Evolutionary conservation across 2,797 vertebrate species (phyloP).

Genomic region (Cercopithecus hamlyni): DNA sequence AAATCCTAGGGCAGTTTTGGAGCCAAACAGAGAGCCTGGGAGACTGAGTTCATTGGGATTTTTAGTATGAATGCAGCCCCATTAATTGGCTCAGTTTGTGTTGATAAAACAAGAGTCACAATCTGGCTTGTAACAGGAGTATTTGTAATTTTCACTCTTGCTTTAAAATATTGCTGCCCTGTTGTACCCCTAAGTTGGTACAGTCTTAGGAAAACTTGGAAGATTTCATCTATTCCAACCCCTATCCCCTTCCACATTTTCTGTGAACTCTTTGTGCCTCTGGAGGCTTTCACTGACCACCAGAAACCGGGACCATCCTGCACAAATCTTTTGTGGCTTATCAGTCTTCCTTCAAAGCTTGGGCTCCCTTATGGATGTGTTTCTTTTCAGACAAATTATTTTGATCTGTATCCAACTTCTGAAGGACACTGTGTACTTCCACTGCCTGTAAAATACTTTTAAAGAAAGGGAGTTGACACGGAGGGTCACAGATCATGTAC

Average conservation of each 20-base stretch:
- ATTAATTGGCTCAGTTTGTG: neutral
- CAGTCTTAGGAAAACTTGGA: neutral
- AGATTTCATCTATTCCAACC: neutral
- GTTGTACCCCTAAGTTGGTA: rapidly evolving
- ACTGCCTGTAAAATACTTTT: neutral
- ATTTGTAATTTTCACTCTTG: neutral
- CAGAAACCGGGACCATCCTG: neutral
- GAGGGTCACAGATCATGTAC: neutral
- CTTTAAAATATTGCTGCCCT: neutral
- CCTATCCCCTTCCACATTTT: neutral
- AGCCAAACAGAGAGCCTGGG: neutral
- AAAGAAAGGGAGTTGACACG: neutral
- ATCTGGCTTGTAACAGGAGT: neutral
- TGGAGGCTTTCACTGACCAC: neutral
- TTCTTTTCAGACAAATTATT: neutral
- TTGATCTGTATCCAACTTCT: neutral
- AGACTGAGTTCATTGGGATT: neutral
- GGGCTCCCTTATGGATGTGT: neutral
- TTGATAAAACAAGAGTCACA: neutral
- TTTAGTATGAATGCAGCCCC: neutral
- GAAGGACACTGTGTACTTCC: neutral
- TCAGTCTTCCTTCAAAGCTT: neutral
- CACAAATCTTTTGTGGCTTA: neutral
- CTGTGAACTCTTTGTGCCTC: neutral
- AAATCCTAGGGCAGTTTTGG: neutral